Conservation (phyloP, 1,140 invertebrate species). For the Hypothenemus hampei region DNA sequence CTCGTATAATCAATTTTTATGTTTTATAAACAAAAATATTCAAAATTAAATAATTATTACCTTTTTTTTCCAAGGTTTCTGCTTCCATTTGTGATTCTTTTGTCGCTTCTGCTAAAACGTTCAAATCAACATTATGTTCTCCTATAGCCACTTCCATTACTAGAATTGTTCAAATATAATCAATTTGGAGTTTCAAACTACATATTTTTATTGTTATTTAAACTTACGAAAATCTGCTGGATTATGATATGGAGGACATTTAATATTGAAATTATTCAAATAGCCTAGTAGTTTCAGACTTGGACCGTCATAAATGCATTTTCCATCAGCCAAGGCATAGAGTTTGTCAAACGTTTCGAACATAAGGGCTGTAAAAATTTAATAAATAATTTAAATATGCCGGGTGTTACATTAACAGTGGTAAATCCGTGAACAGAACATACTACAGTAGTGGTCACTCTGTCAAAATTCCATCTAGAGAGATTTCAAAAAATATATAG, state of each 20-base stretch:
- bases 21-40: no score
- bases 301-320: constrained; percentile 84
- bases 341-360: constrained; percentile 96
- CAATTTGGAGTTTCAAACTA: no score
- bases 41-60: neutral
- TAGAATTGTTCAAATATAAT: constrained; percentile 36
- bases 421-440: no score
- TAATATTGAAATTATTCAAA: constrained; percentile 66
- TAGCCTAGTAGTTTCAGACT: constrained; percentile 74
- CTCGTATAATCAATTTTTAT: no score
- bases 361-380: constrained; percentile 64
- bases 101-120: constrained; percentile 50
- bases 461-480: no score
- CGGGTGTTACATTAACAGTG: no score
- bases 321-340: constrained; percentile 82
- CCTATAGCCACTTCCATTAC: constrained; percentile 76
- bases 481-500: no score
- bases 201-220: neutral
- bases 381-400: neutral
- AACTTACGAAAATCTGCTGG: constrained; percentile 87
- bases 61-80: neutral
- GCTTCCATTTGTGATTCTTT: constrained; percentile 7
- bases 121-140: constrained; percentile 58
- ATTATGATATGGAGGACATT: constrained; percentile 92
- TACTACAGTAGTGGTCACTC: no score